Base-by-base conservation (phyloP, 2,113 vertebrate species). In the Callipepla californica region DNA sequence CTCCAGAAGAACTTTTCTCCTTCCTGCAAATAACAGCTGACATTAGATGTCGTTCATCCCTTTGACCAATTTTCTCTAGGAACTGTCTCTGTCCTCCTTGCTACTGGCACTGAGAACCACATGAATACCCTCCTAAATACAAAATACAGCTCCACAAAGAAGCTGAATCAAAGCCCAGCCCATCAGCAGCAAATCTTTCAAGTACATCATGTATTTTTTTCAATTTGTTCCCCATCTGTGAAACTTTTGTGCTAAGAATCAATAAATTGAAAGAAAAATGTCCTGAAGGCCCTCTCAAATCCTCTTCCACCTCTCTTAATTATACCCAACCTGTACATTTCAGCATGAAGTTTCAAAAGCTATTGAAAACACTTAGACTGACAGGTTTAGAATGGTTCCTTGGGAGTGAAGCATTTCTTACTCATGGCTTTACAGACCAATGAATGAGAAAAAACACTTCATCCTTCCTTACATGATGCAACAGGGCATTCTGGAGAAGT, bases 181-280 rank as follows among this genome's bases (percentile, higher is more conserved):
- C 93, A 75, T 62, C 82, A 82, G 89, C 82, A 85, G 83, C 69
- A 85, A 74, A 80, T 57, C 89, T 66, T 90, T 78, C 69, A 69
- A 76, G 69, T 73, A 66, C 85, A 92, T 40, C 3, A 1, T 72
- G 91, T 80, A 57, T 93, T 92, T 94, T 75, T 80, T 75, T 91
- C 86, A 85, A 92, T 96, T 93, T 90, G 87, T 34, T 83, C 82
- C 65, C 82, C 79, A 91, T 48, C 85, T 88, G 77, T 59, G 84
- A 62, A 93, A 93, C 87, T 94, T 94, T 13, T 81, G 87, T 92
- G 76, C 87, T 91, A 51, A 62, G 87, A 95, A 96, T 87, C 92
- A 80, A 82, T 90, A 76, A 65, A 87, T 47, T 50, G 89, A 90
- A 93, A 93, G 76, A 53, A 87, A 83, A 87, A 82, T 4, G 42